Percentiles rank a stretch among this genome's conserved stretches.
Conservation (phyloP, 2,888 invertebrate genomes). For the Venusia cambrica region DNA sequence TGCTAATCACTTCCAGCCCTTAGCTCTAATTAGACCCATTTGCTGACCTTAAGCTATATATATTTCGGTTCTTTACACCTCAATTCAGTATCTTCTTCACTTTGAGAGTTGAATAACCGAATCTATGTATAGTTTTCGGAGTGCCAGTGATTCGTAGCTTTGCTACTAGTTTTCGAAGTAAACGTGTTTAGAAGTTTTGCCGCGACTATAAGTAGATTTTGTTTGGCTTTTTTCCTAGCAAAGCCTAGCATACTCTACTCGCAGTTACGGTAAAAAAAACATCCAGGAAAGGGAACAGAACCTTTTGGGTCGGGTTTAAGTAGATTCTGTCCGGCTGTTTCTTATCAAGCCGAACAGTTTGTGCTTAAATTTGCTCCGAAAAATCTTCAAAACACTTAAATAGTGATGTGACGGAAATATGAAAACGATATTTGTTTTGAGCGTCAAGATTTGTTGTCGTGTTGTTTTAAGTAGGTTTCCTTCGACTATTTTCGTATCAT, state of each 20-base stretch:
- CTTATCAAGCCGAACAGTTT: constrained; percentile 31
- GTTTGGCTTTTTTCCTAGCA: constrained; percentile 32
- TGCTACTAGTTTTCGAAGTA: neutral
- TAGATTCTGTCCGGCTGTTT: constrained; percentile 37
- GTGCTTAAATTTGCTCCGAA: constrained; percentile 27
- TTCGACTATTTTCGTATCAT: constrained; percentile 22
- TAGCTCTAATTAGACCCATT: neutral
- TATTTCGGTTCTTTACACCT: neutral
- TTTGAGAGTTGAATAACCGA: constrained; percentile 1
- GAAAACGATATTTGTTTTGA: too few species aligned
- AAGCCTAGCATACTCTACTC: constrained; percentile 27
- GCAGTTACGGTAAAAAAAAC: constrained; percentile 4
- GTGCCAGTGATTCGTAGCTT: neutral
- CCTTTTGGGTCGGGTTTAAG: constrained; percentile 28
- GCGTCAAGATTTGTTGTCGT: constrained; percentile 5
- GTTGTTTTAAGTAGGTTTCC: constrained; percentile 34
- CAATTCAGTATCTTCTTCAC: constrained; percentile 2
- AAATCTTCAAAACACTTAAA: too few species aligned
- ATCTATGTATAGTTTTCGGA: neutral
- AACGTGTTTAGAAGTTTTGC: constrained; percentile 5
- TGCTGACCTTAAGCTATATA: too few species aligned
- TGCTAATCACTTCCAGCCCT: constrained; percentile 4
- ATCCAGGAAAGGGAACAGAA: neutral
- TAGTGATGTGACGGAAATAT: too few species aligned
- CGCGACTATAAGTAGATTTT: constrained; percentile 35